These are phyloP conservation scores for Colletes gigas DNA, from an alignment of 1,140 invertebrate species.

Conservation along the genomic window DNA sequence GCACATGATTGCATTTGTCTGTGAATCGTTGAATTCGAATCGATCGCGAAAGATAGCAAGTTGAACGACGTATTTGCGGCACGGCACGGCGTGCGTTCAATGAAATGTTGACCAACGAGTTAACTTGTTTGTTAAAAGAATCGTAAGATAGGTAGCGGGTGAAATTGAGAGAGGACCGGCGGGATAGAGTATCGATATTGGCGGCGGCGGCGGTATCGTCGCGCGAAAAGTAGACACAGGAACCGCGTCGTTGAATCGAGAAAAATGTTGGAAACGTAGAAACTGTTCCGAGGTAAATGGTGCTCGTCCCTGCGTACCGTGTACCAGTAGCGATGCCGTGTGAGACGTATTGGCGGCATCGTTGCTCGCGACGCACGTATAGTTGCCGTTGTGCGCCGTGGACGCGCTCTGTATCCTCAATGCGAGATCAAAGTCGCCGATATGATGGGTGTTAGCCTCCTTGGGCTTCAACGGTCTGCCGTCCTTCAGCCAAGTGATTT, in stretches of 20 bases:
- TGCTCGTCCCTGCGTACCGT: slow-evolving; percentile 75
- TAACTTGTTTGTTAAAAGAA: too few relatives aligned
- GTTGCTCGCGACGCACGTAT: slow-evolving; percentile 93
- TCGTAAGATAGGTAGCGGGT: too few relatives aligned
- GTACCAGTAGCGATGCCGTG: slow-evolving; percentile 80
- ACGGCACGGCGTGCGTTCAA: too few relatives aligned
- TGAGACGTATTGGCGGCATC: slow-evolving; percentile 86
- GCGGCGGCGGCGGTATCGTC: neutral
- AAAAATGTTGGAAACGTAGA: neutral
- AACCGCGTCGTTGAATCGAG: neutral
- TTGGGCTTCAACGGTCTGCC: slow-evolving; percentile 72
- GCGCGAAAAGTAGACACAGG: neutral
- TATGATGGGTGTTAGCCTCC: slow-evolving; percentile 74
- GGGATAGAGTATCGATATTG: neutral
- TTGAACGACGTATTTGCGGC: too few relatives aligned
- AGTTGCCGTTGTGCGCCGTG: slow-evolving; percentile 91
- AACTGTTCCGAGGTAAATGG: neutral
- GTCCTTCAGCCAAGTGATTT: slow-evolving; percentile 86
- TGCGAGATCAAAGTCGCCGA: slow-evolving; percentile 80
- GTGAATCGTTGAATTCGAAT: too few relatives aligned
- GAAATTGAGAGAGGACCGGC: neutral
- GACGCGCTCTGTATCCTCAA: slow-evolving; percentile 78
- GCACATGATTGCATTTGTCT: too few relatives aligned
- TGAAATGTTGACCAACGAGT: too few relatives aligned
- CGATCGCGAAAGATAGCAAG: too few relatives aligned